Evolutionary conservation across 1,140 invertebrate species (phyloP), one percentile per base, ranked within the genome.

Genomic region (Drosophila funebris): DNA sequence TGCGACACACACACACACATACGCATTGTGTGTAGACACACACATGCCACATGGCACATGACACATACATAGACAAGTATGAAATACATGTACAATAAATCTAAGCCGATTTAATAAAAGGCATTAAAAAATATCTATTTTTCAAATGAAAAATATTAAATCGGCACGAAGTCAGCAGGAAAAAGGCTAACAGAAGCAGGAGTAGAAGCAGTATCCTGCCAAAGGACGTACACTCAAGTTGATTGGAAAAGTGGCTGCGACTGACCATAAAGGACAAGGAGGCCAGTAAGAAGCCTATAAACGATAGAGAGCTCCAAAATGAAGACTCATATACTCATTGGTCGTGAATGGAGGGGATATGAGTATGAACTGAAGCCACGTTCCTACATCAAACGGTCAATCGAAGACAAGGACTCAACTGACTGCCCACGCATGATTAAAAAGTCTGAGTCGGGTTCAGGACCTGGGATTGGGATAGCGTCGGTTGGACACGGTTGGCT

Each of bases 121-220:
- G 77, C 81, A 85, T 85, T 83, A 87, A 87, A 84, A 87, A 85
- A 85, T 81, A 81, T 85, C 73, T 85, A 68, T 85, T 85, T 85
- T 77, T 85, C 77, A 81, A 81, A 87, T 64, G 57, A 66, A 87
- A 87, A 87, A 84, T 87, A 84, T 84, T 63, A 84, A 84, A 84
- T 81, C 77, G 77, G 73, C 78, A 67, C 44, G 46, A 72, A 72
- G 69, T 72, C 69, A 72, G 69, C 63, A 70, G 66, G 39, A 70
- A 62, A 70, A 70, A 54, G 48, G 58, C 37, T 58, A 61, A 8
- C 31, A 48, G 16, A 16, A 43, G 39, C 8, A 43, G 3, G n/a
- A 36, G 33, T n/a, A 36, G n/a, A 9, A 50, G 33, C 29, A 36
- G 37, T 22, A 57, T 33, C 16, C 36, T 37, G 39, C 48, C 18